phyloP scores from a whole-genome alignment of 2,113 vertebrate species.

The Laticauda colubrina region DNA sequence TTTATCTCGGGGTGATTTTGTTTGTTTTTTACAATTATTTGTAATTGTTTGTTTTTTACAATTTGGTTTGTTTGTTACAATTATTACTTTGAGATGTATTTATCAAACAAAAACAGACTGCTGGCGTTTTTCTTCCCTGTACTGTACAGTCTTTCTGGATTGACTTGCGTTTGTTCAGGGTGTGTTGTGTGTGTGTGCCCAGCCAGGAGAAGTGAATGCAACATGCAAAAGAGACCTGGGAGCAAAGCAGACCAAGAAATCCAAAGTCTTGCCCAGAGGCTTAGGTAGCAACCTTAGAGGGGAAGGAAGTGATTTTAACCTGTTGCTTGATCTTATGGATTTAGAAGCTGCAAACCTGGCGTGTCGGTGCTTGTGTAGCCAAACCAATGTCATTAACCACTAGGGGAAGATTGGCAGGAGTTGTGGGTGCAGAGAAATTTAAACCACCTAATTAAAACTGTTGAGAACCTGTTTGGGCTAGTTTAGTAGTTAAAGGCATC shows the following conservation, averaged over 20 bases:
- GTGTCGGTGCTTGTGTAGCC: background rate
- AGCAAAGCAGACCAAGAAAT: background rate
- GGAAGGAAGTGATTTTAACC: background rate
- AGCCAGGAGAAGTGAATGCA: background rate
- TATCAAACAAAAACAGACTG: background rate
- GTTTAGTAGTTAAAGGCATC: background rate
- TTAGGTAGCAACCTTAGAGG: background rate
- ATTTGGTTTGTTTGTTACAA: background rate
- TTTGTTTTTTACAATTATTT: background rate
- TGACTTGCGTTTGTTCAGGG: background rate
- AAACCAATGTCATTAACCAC: background rate
- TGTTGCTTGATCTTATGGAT: background rate
- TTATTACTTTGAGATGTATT: background rate
- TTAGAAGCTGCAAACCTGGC: background rate
- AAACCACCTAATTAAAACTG: background rate
- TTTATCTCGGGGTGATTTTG: background rate
- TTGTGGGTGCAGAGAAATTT: background rate
- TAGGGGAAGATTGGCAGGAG: background rate
- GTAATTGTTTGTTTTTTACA: too few relatives aligned
- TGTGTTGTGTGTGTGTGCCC: background rate
- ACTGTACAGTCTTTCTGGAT: background rate
- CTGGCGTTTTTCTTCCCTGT: background rate
- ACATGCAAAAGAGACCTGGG: too few relatives aligned
- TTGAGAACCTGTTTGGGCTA: background rate
- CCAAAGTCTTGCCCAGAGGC: background rate